Conservation (phyloP, 1,140 invertebrate species). For the Dinothrombium tinctorium region DNA sequence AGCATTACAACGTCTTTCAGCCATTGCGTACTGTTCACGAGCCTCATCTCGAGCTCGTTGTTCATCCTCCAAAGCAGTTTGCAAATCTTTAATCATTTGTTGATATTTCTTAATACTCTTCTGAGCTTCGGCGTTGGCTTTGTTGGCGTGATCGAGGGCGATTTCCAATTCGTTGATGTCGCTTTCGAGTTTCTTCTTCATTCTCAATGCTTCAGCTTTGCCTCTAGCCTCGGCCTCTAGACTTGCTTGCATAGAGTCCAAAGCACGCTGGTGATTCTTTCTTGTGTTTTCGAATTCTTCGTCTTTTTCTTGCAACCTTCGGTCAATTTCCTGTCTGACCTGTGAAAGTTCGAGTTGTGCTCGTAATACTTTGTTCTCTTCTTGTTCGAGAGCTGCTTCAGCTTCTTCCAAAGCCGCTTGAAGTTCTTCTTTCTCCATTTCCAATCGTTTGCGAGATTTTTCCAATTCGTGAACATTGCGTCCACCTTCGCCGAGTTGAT, state of each 20-base stretch:
- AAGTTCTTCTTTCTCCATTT: slow-evolving; percentile 96
- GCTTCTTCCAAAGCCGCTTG: slow-evolving; percentile 97
- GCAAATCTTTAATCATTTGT: slow-evolving; percentile 81
- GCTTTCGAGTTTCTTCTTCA: slow-evolving; percentile 99
- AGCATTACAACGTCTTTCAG: slow-evolving; percentile 81
- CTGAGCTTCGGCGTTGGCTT: slow-evolving; percentile 91
- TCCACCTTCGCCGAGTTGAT: slow-evolving; percentile 96
- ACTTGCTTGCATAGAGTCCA: slow-evolving; percentile 97
- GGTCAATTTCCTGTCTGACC: slow-evolving; percentile 93
- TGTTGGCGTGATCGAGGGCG: slow-evolving; percentile 90
- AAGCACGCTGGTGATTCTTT: slow-evolving; percentile 95
- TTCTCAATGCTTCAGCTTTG: slow-evolving; percentile 92
- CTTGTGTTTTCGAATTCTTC: slow-evolving; percentile 99
- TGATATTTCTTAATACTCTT: slow-evolving; percentile 97
- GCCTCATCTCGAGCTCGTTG: slow-evolving; percentile 87
- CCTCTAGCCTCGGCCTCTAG: slow-evolving; percentile 96
- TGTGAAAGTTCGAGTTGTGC: slow-evolving; percentile 89
- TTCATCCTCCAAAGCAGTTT: slow-evolving; percentile 87
- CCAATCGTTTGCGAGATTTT: slow-evolving; percentile 86
- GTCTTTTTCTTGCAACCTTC: slow-evolving; percentile 96
- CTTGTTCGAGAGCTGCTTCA: slow-evolving; percentile 92
- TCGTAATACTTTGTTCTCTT: slow-evolving; percentile 90
- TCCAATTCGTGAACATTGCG: slow-evolving; percentile 82
- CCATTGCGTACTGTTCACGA: slow-evolving; percentile 79
- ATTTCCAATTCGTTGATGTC: slow-evolving; percentile 99